These are phyloP conservation scores for Ichneumon xanthorius DNA, from an alignment of 2,888 invertebrate species.

Conservation along the genomic window DNA sequence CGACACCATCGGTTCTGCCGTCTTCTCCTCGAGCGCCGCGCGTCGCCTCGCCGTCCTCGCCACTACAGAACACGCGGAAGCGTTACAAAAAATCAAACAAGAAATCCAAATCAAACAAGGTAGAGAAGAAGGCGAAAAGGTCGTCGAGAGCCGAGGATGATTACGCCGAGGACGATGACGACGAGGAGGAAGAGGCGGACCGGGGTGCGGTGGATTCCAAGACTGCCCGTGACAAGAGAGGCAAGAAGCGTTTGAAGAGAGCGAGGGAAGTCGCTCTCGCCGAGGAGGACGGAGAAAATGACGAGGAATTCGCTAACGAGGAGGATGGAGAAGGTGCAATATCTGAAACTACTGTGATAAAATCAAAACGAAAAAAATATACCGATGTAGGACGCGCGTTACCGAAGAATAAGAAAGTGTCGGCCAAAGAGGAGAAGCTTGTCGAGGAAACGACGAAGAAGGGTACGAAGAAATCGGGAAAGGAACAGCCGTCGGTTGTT, in stretches of 20 bases:
- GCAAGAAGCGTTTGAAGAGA: conserved; percentile 80
- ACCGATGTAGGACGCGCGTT: conserved; percentile 77
- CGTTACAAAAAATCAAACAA: conserved; percentile 83
- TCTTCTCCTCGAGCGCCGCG: conserved; percentile 73
- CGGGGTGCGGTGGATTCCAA: conserved; percentile 53
- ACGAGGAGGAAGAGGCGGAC: conserved; percentile 67
- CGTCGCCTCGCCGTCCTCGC: conserved; percentile 72
- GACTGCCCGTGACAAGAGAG: conserved; percentile 71
- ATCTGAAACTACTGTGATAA: conserved; percentile 80
- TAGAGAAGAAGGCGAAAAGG: conserved; percentile 75
- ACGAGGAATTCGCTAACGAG: conserved; percentile 72
- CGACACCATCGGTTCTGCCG: conserved; percentile 71
- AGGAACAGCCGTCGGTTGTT: conserved; percentile 69
- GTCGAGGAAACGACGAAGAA: conserved; percentile 74
- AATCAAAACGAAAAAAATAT: conserved; percentile 80
- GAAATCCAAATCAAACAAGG: conserved; percentile 85
- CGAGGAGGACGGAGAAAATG: conserved; percentile 71
- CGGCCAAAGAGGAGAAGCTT: conserved; percentile 76
- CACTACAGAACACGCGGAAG: conserved; percentile 82
- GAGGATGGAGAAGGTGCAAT: conserved; percentile 79
- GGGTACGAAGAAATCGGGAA: conserved; percentile 69
- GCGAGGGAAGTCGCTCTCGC: conserved; percentile 68
- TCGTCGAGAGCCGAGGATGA: conserved; percentile 68
- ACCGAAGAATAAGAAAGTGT: conserved; percentile 80
- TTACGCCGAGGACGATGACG: conserved; percentile 71